These are phyloP conservation scores for Eupithecia exiguata DNA, from an alignment of 2,888 invertebrate genomes.

Conservation along the genomic window DNA sequence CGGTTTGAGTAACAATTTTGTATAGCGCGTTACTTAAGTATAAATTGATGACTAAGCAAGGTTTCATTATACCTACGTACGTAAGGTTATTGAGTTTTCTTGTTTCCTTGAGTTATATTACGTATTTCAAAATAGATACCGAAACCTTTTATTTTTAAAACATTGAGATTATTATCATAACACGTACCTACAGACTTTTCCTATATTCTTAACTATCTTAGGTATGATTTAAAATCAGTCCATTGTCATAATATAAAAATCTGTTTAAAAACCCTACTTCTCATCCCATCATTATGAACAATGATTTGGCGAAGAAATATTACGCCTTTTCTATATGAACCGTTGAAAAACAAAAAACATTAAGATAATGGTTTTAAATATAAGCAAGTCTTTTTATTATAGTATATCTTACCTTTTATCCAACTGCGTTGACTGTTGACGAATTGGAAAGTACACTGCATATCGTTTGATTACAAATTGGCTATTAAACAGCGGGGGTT, in stretches of 20 bases:
- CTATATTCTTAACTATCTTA: neutral
- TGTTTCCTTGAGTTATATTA: too few species aligned
- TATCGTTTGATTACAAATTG: slow-evolving; percentile 25
- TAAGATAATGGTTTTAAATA: neutral
- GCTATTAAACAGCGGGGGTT: slow-evolving; percentile 24
- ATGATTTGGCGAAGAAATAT: neutral
- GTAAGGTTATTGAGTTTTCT: neutral
- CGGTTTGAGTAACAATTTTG: too few species aligned
- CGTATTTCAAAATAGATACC: too few species aligned
- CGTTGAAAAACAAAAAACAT: neutral
- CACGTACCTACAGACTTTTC: neutral
- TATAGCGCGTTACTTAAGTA: too few species aligned
- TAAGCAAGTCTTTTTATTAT: neutral
- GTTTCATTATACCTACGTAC: too few species aligned
- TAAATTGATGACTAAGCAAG: too few species aligned
- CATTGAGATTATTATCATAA: neutral
- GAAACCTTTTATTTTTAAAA: neutral
- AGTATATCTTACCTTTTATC: neutral
- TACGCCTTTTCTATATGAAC: neutral
- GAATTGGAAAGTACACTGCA: too few species aligned
- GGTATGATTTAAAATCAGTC: neutral
- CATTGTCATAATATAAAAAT: neutral
- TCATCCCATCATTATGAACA: neutral
- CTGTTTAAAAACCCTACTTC: neutral
- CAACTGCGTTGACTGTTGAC: neutral